Evolutionary conservation across 1,140 invertebrate genomes (phyloP), one percentile per base, ranked within the genome.

Genomic region (Brachionus asplanchnoidis): DNA sequence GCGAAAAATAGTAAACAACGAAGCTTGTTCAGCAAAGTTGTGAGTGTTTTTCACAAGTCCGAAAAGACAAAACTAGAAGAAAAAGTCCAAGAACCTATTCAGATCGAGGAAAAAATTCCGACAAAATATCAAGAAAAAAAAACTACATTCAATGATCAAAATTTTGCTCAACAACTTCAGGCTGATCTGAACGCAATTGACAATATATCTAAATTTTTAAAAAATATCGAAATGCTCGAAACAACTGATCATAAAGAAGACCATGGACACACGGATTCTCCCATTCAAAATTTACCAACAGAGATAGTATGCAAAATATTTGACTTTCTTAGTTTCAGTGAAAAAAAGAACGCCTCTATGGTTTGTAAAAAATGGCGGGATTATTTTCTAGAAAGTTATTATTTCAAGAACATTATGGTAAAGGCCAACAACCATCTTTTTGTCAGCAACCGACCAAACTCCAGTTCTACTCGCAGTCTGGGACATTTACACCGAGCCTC

Each of bases 291-390:
- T 65, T 60, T 82, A 7, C 79, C 79, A 23, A 68, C 17, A 20
- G 79, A 82, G 28, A 28, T 82, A 66, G 40, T 82, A 2, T 82
- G 79, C 42, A 82, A 82, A 65, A 82, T 82, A 28, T 65, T 82
- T 12, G 79, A 82, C 26, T 82, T 32, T 65, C 32, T 82, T 6
- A 56, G 60, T 44, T 60, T 82, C 23, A 44, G 20, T 68, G 79
- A 82, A 3, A 23, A 56, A 42, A 82, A 82, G 23, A 82, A 65
- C 23, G 79, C 65, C 1, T 82, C 79, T 1, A 12, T 82, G 36
- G 79, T 82, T 20, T 65, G 79, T 44, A 60, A 68, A 60, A 82
- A 82, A 68, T 82, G 79, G 79, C 36, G 79, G 14, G 26, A 65
- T 46, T 28, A 53, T 60, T 82, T 65, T 65, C 44, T 82, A 65